Evolutionary conservation across 2,888 invertebrate species (phyloP).

Genomic region (Carcina quercana): DNA sequence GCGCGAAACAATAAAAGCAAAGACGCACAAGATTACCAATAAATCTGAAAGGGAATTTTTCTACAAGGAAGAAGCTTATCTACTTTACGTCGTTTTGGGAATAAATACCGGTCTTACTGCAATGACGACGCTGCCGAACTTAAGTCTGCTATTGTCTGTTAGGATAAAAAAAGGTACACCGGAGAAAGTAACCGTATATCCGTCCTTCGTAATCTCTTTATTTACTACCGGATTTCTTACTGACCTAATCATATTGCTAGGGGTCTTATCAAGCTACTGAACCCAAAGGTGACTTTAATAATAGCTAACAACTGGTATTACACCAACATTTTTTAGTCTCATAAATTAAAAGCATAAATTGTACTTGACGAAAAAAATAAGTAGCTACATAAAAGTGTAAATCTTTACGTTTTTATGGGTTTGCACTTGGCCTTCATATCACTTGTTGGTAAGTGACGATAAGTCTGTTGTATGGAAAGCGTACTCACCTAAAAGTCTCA

Average conservation of each 20-base stretch:
- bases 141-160: conserved; percentile 58
- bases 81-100: conserved; percentile 58
- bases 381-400: too few relatives aligned
- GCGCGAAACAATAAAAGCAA: conserved; percentile 59
- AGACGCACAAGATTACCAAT: conserved; percentile 58
- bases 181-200: conserved; percentile 33
- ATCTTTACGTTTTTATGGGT: too few relatives aligned
- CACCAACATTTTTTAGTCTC: too few relatives aligned
- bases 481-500: too few relatives aligned
- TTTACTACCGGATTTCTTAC: conserved; percentile 40
- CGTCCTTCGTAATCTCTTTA: conserved; percentile 49
- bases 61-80: conserved; percentile 49
- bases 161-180: conserved; percentile 53
- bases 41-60: conserved; percentile 62
- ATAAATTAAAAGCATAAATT: too few relatives aligned
- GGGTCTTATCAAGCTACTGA: too few relatives aligned
- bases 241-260: conserved; percentile 44
- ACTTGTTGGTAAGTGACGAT: too few relatives aligned
- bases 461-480: too few relatives aligned
- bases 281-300: too few relatives aligned
- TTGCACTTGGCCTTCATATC: too few relatives aligned
- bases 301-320: too few relatives aligned
- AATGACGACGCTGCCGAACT: conserved; percentile 48
- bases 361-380: too few relatives aligned
- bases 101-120: conserved; percentile 54